Conservation (phyloP, 2,797 vertebrate genomes). For the Parauchenoglanis ngamensis region DNA sequence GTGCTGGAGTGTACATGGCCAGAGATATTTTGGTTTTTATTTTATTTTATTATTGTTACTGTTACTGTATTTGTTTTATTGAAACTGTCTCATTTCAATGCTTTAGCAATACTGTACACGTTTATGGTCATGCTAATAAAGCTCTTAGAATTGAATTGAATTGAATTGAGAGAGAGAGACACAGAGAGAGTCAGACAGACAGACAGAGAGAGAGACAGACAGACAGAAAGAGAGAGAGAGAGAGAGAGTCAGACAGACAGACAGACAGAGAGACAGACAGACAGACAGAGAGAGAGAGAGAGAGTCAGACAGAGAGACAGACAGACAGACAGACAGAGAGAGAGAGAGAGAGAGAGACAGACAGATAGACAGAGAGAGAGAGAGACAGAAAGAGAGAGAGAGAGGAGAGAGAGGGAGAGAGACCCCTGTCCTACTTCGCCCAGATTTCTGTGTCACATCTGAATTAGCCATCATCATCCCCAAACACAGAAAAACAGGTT, state of each 20-base stretch:
- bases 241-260: background rate
- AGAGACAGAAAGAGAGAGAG: background rate
- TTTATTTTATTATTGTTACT: too few species aligned
- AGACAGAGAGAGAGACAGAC: background rate
- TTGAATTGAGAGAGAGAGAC: too few species aligned
- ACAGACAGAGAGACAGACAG: too few species aligned
- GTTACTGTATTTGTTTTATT: too few species aligned
- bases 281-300: too few species aligned
- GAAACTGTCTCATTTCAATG: too few species aligned
- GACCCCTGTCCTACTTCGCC: slow-evolving; percentile 36
- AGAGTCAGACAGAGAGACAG: too few species aligned
- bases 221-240: too few species aligned
- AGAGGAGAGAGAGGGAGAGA: background rate
- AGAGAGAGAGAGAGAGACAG: background rate
- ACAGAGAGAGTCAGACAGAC: background rate
- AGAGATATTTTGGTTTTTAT: too few species aligned
- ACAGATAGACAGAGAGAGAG: background rate
- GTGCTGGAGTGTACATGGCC: slow-evolving; percentile 33
- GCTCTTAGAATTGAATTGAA: too few species aligned
- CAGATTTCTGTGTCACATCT: slow-evolving; percentile 28
- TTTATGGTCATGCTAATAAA: too few species aligned
- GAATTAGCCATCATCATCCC: slow-evolving; percentile 30
- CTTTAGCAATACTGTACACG: too few species aligned
- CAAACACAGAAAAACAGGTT: background rate
- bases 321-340: background rate